Conservation (phyloP, 37 sponge, comb jelly and placozoan genomes). For the Oopsacas minuta region DNA sequence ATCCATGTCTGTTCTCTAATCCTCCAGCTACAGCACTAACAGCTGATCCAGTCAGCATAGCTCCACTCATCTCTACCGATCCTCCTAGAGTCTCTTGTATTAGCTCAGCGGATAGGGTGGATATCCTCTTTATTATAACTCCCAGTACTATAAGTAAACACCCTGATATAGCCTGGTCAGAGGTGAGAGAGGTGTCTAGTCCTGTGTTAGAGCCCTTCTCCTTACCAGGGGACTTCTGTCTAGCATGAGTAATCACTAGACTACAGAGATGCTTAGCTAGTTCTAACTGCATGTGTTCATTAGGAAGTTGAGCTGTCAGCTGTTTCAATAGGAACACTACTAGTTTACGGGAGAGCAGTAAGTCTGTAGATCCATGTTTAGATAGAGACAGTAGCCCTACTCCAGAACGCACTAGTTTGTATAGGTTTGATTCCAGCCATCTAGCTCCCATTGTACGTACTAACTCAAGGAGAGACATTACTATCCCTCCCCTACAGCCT, state of each 20-base stretch:
- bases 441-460: constrained; percentile 69
- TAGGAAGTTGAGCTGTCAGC: constrained; percentile 47
- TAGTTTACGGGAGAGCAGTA: constrained; percentile 77
- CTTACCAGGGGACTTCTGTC: background rate
- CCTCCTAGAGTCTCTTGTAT: background rate
- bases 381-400: constrained; percentile 59
- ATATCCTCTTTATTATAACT: background rate
- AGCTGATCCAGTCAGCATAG: constrained; percentile 22
- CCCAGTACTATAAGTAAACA: background rate
- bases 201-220: background rate
- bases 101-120: background rate
- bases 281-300: constrained; percentile 69
- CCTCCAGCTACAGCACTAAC: constrained; percentile 41
- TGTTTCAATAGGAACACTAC: constrained; percentile 68
- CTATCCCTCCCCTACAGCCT: background rate
- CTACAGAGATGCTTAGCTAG: constrained; percentile 64
- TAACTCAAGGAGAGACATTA: constrained; percentile 18
- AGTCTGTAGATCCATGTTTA: constrained; percentile 68
- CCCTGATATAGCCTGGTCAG: background rate
- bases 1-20: constrained; percentile 39
- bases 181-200: background rate
- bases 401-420: constrained; percentile 42
- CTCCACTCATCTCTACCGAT: background rate
- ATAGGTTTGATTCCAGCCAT: constrained; percentile 76
- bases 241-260: constrained; percentile 17